A percentile compares a stretch with the other conserved stretches of the same genome.
These are phyloP conservation scores for Anolis sagrei DNA, from an alignment of 2,113 vertebrate species.

Conservation along the genomic window DNA sequence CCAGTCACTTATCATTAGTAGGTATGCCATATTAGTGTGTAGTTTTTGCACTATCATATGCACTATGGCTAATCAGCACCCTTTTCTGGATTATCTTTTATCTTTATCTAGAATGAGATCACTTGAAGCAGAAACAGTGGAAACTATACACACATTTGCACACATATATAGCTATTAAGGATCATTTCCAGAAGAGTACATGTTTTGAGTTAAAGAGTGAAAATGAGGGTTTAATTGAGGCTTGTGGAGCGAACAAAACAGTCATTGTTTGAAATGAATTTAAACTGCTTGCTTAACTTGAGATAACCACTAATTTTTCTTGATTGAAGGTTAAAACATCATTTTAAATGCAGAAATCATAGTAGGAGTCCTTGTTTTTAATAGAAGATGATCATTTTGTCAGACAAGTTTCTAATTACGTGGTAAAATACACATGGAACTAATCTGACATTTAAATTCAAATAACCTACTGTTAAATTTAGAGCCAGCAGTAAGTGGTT, in stretches of 20 bases:
- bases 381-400: conserved; percentile 8
- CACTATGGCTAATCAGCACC: conserved; percentile 52
- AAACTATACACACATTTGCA: not conserved
- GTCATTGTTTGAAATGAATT: conserved; percentile 41
- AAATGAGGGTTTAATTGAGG: conserved; percentile 51
- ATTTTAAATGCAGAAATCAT: not conserved
- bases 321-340: conserved; percentile 15
- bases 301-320: conserved; percentile 51
- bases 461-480: not conserved
- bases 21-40: conserved; percentile 39
- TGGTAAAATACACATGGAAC: not conserved
- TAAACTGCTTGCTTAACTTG: conserved; percentile 23
- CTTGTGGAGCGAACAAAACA: conserved; percentile 42
- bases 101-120: conserved; percentile 43
- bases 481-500: no score
- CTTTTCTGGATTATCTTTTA: conserved; percentile 52
- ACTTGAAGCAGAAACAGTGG: conserved; percentile 41
- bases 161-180: conserved; percentile 4
- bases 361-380: not conserved
- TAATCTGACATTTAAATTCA: not conserved
- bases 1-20: conserved; percentile 35
- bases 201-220: conserved; percentile 43
- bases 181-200: conserved; percentile 29
- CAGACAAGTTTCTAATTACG: not conserved
- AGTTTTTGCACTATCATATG: conserved; percentile 29